Conservation (phyloP, 1,140 invertebrate genomes). For the Drosophila paulistorum region DNA sequence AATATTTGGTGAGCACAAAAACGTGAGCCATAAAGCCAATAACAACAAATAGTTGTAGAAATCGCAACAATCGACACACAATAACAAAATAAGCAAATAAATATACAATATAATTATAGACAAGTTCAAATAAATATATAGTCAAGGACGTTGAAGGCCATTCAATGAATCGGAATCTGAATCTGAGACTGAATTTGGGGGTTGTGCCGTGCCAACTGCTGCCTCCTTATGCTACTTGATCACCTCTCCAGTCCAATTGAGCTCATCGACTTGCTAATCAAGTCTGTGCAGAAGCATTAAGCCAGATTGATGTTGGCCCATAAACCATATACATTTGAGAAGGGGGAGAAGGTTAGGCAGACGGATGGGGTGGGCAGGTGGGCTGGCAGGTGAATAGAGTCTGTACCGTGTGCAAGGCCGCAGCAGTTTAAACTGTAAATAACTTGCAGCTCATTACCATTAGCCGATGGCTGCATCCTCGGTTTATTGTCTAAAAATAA, state of each 20-base stretch:
- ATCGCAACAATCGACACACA: slow-evolving; percentile 50
- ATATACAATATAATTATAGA: slow-evolving; percentile 69
- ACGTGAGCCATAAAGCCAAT: slow-evolving; percentile 51
- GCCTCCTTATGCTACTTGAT: slow-evolving; percentile 18
- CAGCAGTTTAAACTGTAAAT: slow-evolving; percentile 65
- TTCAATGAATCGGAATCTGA: slow-evolving; percentile 60
- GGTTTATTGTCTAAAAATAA: slow-evolving; percentile 79
- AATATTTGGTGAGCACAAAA: slow-evolving; percentile 72
- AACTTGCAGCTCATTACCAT: slow-evolving; percentile 78
- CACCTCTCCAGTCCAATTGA: slow-evolving; percentile 27
- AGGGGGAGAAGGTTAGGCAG: slow-evolving; percentile 1
- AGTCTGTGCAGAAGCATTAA: slow-evolving; percentile 56
- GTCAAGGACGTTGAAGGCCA: slow-evolving; percentile 82
- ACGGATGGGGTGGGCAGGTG: slow-evolving; percentile 27
- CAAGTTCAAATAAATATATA: slow-evolving; percentile 62
- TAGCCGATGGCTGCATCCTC: slow-evolving; percentile 60
- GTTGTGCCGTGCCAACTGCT: slow-evolving; percentile 52
- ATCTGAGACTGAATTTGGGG: slow-evolving; percentile 55
- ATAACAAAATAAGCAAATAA: slow-evolving; percentile 71
- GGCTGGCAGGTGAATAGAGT: slow-evolving; percentile 23
- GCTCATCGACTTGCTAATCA: slow-evolving; percentile 64
- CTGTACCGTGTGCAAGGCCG: slow-evolving; percentile 57
- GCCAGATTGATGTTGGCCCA: slow-evolving; percentile 71
- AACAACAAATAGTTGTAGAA: slow-evolving; percentile 59
- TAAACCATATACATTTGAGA: slow-evolving; percentile 36